phyloP scores from a whole-genome alignment of 2,888 invertebrate genomes.

The Vanessa cardui region DNA sequence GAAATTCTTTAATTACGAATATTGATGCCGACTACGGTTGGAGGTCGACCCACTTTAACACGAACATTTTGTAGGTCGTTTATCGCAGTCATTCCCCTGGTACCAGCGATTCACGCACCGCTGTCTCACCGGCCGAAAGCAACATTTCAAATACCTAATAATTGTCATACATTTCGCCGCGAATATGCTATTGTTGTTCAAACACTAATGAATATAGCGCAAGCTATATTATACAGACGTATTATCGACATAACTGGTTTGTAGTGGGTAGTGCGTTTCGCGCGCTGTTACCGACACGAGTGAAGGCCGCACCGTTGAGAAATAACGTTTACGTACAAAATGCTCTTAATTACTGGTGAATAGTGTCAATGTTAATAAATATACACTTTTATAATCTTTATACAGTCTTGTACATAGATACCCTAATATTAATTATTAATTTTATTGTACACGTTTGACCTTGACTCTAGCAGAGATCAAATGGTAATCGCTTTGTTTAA shows the following conservation, averaged over 20 bases:
- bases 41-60: conserved; percentile 67
- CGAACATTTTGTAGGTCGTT: conserved; percentile 70
- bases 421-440: conserved; percentile 9
- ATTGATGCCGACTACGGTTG: conserved; percentile 32
- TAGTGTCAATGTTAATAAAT: conserved; percentile 51
- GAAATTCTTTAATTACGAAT: conserved; percentile 39
- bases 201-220: conserved; percentile 43
- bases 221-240: conserved; percentile 18
- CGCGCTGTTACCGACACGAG: conserved; percentile 42
- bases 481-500: conserved; percentile 9
- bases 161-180: conserved; percentile 43
- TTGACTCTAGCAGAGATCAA: conserved; percentile 6
- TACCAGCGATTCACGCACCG: conserved; percentile 45
- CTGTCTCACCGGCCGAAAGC: conserved; percentile 23
- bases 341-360: conserved; percentile 58
- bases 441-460: conserved; percentile 4
- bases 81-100: conserved; percentile 65
- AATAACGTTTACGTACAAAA: conserved; percentile 53
- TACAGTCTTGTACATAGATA: conserved; percentile 8
- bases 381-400: conserved; percentile 27
- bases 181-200: conserved; percentile 38
- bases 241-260: conserved; percentile 6
- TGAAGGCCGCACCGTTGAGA: conserved; percentile 53
- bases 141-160: conserved; percentile 45
- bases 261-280: conserved; percentile 14